phyloP scores from a whole-genome alignment of 2,113 vertebrate genomes.

The Microcebus ravelobensis region DNA sequence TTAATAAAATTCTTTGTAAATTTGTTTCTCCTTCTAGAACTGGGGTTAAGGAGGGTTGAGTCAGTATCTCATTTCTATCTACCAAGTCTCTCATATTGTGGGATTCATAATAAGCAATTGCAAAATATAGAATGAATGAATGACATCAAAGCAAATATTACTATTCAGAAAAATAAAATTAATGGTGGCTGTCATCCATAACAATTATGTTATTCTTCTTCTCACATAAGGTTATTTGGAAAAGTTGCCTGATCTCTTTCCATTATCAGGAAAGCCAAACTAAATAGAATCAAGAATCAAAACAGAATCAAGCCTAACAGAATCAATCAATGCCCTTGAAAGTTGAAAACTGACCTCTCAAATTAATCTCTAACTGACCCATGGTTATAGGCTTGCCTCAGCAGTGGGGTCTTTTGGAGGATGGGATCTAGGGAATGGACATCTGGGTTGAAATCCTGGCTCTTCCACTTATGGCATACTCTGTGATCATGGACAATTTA shows the following conservation, averaged over 20 bases:
- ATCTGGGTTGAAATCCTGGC: neutral
- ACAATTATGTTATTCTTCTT: neutral
- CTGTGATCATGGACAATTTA: neutral
- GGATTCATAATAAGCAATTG: neutral
- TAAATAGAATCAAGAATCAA: neutral
- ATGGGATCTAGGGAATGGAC: neutral
- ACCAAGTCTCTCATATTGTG: neutral
- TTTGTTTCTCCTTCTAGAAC: neutral
- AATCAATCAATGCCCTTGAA: neutral
- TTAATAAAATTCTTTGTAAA: neutral
- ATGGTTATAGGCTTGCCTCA: accelerated
- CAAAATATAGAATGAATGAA: neutral
- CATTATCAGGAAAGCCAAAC: neutral
- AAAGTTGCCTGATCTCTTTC: neutral
- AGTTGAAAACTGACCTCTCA: neutral
- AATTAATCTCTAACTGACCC: neutral
- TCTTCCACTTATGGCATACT: neutral
- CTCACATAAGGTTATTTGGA: neutral
- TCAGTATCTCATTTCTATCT: neutral
- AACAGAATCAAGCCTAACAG: neutral
- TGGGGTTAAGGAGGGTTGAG: neutral
- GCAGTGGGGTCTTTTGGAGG: neutral
- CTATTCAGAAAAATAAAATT: neutral
- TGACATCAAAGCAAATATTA: neutral
- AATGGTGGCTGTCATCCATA: neutral